phyloP scores from a whole-genome alignment of 2,113 vertebrate genomes.

The Opisthocomus hoazin region DNA sequence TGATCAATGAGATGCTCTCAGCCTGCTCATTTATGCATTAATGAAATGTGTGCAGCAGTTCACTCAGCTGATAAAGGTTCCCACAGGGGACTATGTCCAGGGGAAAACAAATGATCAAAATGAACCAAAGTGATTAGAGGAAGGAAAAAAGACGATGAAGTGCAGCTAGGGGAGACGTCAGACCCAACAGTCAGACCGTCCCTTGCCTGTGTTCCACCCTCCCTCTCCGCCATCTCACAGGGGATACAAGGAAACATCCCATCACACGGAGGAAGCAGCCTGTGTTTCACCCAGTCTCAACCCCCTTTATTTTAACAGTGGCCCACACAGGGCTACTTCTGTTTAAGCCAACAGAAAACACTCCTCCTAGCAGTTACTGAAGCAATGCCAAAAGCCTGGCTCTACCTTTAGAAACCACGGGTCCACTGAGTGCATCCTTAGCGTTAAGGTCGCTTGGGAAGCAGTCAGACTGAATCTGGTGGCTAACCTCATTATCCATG shows the following conservation, averaged over 20 bases:
- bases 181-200: neutral
- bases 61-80: slow-evolving; percentile 35
- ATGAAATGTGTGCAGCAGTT: slow-evolving; percentile 41
- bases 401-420: neutral
- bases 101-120: slow-evolving; percentile 31
- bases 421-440: neutral
- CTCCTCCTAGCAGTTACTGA: neutral
- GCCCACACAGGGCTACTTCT: neutral
- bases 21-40: slow-evolving; percentile 28
- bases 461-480: neutral
- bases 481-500: neutral
- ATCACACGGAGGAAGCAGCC: neutral
- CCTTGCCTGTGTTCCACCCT: neutral
- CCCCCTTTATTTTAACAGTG: neutral
- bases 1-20: slow-evolving; percentile 40
- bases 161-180: neutral
- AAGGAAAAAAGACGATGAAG: neutral
- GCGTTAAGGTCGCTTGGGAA: neutral
- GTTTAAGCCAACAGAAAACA: neutral
- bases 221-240: neutral
- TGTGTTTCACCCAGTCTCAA: neutral
- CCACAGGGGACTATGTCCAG: neutral
- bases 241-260: neutral
- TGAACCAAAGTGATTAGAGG: neutral
- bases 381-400: neutral